These are phyloP conservation scores for Drosophila falleni DNA, from an alignment of 2,888 invertebrate species.

Conservation along the genomic window DNA sequence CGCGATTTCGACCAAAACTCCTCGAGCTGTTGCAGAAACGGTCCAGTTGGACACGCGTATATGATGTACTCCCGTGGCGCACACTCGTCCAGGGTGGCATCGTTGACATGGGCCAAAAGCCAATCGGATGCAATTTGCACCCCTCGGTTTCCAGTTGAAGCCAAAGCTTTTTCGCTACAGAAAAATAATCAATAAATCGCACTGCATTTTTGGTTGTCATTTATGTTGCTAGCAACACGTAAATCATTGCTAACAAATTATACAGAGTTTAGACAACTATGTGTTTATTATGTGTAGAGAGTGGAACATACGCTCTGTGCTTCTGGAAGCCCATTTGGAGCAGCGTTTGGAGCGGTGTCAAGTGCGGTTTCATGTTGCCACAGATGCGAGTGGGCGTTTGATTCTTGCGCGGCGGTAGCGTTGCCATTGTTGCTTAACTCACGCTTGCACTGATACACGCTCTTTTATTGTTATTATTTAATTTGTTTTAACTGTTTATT, in stretches of 20 bases:
- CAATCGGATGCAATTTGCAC: conserved; percentile 96
- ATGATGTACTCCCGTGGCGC: conserved; percentile 94
- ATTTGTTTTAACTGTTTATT: conserved; percentile 2
- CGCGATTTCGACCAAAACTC: conserved; percentile 93
- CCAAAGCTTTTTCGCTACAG: conserved; percentile 93
- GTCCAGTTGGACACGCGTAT: conserved; percentile 92
- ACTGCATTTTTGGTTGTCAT: background rate
- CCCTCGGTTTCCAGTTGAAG: conserved; percentile 95
- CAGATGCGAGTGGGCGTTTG: conserved; percentile 90
- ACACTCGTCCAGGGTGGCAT: conserved; percentile 91
- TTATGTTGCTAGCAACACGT: background rate
- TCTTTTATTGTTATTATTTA: background rate
- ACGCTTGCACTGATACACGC: background rate
- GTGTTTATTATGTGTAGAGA: background rate
- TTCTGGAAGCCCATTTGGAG: conserved; percentile 95
- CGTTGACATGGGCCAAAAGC: conserved; percentile 95
- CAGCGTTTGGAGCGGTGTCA: conserved; percentile 92
- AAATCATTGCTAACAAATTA: background rate
- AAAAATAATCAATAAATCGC: conserved; percentile 65
- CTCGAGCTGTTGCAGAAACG: conserved; percentile 89
- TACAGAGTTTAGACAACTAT: background rate
- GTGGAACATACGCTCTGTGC: conserved; percentile 92
- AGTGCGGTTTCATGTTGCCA: conserved; percentile 88
- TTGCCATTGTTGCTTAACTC: conserved; percentile 87
- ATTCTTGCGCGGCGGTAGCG: conserved; percentile 91